Base-by-base conservation (phyloP, 2,113 vertebrate species). In the Microtus ochrogaster region DNA sequence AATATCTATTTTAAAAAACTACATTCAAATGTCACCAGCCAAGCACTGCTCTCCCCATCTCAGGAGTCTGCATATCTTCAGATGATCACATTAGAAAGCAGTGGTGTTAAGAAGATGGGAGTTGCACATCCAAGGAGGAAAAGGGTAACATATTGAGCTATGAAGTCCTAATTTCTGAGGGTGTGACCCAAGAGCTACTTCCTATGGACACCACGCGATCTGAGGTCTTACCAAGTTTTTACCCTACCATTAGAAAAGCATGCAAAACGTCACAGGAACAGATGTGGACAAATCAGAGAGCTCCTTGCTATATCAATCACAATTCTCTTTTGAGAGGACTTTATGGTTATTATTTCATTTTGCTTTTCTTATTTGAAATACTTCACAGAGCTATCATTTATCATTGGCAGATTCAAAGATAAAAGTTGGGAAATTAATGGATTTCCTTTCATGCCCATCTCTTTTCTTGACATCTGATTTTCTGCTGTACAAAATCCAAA, bases 181-280 rank as follows among this genome's bases (percentile, higher is more conserved):
- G 2, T 93, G 12, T 94, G 82, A 87, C 22, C 22, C 17, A 95
- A 65, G 19, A 92, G 49, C 55, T 79, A 30, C 55, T 95, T 94
- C 84, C 93, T 58, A 79, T 83, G 22, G 21, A 81, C 26, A 88
- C 17, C 77, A 61, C 58, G 84, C 5, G 2, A 77, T 44, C 24
- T 66, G 52, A 94, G 33, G 84, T 79, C 47, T 76, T 58, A 65
- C 70, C 21, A 87, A 81, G 49, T 85, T 92, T 92, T 49, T 84
- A 90, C 77, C 88, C 39, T 70, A 93, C 84, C 2, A 26, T 9
- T 76, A 81, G 84, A 52, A 36, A 28, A 79, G 49, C 3, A 63
- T 90, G 24, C 92, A 73, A 79, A 49, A 84, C 55, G 61, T 82
- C 77, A 91, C n/a, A 96, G 76, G 94, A 66, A 93, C 65, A 96